Evolutionary conservation across 2,113 vertebrate genomes (phyloP).

Genomic region (Poeciliopsis retropinna): DNA sequence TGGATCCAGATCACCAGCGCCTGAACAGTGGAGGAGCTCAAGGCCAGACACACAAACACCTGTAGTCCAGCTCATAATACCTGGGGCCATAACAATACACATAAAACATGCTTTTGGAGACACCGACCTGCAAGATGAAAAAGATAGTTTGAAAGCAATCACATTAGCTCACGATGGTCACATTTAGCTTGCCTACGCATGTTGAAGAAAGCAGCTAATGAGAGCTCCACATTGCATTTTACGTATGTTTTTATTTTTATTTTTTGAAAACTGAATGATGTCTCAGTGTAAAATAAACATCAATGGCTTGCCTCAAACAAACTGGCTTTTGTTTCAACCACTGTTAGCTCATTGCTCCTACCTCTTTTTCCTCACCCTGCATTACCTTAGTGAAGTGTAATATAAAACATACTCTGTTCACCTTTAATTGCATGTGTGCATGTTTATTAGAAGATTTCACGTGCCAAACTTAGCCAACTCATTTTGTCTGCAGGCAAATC

Average conservation of each 20-base stretch:
- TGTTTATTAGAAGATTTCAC: background rate
- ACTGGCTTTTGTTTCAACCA: background rate
- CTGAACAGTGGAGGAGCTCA: too few relatives aligned
- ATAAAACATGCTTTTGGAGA: background rate
- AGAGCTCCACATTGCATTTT: too few relatives aligned
- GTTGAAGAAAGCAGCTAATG: background rate
- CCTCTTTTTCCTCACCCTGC: background rate
- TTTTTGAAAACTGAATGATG: background rate
- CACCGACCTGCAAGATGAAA: background rate
- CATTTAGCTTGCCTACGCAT: background rate
- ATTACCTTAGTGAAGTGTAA: background rate
- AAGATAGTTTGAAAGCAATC: background rate
- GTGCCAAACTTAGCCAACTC: background rate
- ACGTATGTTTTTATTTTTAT: too few relatives aligned
- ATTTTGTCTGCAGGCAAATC: conserved; percentile 6
- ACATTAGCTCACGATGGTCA: background rate
- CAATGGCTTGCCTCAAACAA: background rate
- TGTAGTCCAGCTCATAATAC: too few relatives aligned
- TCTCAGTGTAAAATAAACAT: background rate
- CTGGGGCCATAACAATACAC: too few relatives aligned
- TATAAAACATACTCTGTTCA: background rate
- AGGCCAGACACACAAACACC: too few relatives aligned
- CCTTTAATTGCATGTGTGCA: background rate
- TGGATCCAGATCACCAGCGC: too few relatives aligned
- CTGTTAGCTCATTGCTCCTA: background rate